A percentile compares a stretch with the other conserved stretches of the same genome.
These are phyloP conservation scores for Pandemis heparana DNA, from an alignment of 2,888 invertebrate species.

Conservation along the genomic window DNA sequence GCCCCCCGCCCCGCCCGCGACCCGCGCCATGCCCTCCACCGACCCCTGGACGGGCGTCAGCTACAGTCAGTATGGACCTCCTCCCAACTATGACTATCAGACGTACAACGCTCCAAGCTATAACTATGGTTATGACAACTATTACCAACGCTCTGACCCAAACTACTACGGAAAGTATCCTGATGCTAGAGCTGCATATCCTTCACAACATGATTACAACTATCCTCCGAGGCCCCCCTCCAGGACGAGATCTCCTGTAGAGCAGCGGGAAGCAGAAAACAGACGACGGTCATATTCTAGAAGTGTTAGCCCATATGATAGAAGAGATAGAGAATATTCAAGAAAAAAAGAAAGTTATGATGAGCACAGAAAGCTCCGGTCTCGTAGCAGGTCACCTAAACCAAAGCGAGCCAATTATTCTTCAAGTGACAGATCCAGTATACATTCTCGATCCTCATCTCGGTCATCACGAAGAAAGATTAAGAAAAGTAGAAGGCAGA, in stretches of 20 bases:
- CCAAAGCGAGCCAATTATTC: conserved; percentile 67
- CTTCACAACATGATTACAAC: conserved; percentile 53
- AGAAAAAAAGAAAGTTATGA: conserved; percentile 66
- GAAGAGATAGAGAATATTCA: conserved; percentile 62
- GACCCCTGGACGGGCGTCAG: conserved; percentile 81
- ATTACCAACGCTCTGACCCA: conserved; percentile 64
- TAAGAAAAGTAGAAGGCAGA: conserved; percentile 58
- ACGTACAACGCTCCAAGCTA: conserved; percentile 65
- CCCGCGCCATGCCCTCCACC: conserved; percentile 68
- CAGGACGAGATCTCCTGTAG: conserved; percentile 38
- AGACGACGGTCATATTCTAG: conserved; percentile 61
- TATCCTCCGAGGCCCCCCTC: conserved; percentile 46
- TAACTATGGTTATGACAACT: conserved; percentile 66
- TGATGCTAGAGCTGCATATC: conserved; percentile 53
- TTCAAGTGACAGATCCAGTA: conserved; percentile 71
- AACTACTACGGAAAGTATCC: conserved; percentile 65
- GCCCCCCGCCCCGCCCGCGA: conserved; percentile 59
- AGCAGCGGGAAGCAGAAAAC: conserved; percentile 9
- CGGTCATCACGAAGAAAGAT: conserved; percentile 57
- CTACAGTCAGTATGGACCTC: conserved; percentile 73
- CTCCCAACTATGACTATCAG: conserved; percentile 70
- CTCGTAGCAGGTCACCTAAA: conserved; percentile 60
- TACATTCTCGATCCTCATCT: conserved; percentile 69
- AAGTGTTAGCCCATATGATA: conserved; percentile 68
- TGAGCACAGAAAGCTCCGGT: conserved; percentile 61